These are phyloP conservation scores for Spodoptera picta DNA, from an alignment of 2,888 invertebrate genomes.

Conservation along the genomic window DNA sequence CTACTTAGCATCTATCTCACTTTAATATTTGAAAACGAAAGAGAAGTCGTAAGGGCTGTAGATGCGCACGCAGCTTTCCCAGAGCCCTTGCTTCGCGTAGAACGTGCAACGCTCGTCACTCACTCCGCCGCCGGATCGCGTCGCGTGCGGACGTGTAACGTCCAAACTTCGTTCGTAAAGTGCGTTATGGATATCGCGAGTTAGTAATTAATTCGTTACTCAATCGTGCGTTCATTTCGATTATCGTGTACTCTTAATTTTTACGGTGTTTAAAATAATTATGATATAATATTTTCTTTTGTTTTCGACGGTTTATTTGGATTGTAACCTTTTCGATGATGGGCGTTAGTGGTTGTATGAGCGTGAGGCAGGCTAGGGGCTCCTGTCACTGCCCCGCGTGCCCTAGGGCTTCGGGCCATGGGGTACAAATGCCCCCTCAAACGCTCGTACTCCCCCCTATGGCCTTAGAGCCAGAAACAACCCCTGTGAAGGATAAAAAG, in stretches of 20 bases:
- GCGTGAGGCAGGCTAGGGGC: conserved; percentile 88
- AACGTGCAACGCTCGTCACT: conserved; percentile 64
- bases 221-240: conserved; percentile 26
- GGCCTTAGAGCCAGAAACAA: conserved; percentile 82
- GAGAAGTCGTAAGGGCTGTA: conserved; percentile 55
- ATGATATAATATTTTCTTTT: conserved; percentile 53
- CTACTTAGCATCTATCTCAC: conserved; percentile 39
- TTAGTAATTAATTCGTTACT: conserved; percentile 45
- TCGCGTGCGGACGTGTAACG: conserved; percentile 77
- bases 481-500: conserved; percentile 84
- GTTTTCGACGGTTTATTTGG: conserved; percentile 48
- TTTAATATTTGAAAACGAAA: conserved; percentile 36
- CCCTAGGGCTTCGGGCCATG: conserved; percentile 81
- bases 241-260: conserved; percentile 36
- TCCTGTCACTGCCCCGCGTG: conserved; percentile 88
- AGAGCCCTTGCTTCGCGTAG: conserved; percentile 47
- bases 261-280: conserved; percentile 33
- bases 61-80: conserved; percentile 68
- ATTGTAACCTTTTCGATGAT: conserved; percentile 77
- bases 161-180: conserved; percentile 48
- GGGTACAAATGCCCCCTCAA: conserved; percentile 78
- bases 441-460: conserved; percentile 84
- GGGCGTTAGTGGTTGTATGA: conserved; percentile 88
- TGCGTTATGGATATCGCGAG: conserved; percentile 61
- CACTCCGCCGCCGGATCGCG: conserved; percentile 80